These are phyloP conservation scores for Tarsius wallacei DNA, from an alignment of 2,797 vertebrate genomes.

Conservation along the genomic window DNA sequence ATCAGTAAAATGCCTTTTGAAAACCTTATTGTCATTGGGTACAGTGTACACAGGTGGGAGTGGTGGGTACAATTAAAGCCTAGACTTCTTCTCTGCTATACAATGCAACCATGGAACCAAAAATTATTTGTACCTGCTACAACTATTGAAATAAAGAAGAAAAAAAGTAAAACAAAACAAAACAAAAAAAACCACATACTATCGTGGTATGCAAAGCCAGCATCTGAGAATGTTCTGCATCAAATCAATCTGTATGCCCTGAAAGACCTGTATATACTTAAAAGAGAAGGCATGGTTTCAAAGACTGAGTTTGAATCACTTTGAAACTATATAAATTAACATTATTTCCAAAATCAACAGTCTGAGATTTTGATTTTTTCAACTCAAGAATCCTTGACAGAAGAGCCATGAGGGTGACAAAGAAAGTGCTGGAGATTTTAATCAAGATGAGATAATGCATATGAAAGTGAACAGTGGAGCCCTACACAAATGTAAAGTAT, in stretches of 20 bases:
- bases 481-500: background rate
- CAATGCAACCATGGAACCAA: too few species aligned
- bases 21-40: background rate
- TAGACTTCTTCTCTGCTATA: too few species aligned
- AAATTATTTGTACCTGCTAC: too few species aligned
- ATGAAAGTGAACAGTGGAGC: background rate
- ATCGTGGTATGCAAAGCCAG: background rate
- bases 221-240: background rate
- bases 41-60: too few species aligned
- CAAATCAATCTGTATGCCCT: background rate
- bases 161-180: too few species aligned
- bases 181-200: too few species aligned
- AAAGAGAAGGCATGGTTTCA: background rate
- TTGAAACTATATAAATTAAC: conserved; percentile 31
- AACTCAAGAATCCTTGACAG: conserved; percentile 51
- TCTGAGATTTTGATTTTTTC: conserved; percentile 31
- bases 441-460: background rate
- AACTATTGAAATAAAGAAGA: too few species aligned
- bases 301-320: conserved; percentile 10
- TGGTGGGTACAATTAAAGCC: too few species aligned
- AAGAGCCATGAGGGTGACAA: background rate
- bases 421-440: conserved; percentile 55
- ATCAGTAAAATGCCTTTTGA: background rate
- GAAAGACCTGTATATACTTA: background rate
- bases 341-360: conserved; percentile 21